Base-by-base conservation (phyloP, 2,797 vertebrate genomes). In the Siniperca obscura region DNA sequence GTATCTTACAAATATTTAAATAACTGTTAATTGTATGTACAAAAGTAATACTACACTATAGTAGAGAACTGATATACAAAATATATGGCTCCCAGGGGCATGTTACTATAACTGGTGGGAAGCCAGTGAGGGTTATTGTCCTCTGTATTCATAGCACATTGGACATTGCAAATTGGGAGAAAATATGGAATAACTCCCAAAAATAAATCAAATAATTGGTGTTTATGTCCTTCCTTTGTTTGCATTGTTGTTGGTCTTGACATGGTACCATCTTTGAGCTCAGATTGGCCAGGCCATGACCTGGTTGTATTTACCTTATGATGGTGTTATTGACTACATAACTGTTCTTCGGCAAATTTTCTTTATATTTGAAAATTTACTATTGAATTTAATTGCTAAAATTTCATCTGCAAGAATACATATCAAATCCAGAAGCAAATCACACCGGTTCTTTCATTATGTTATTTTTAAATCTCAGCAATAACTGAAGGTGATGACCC, bases 401-500 rank as follows among this genome's bases (percentile, higher is more conserved):
- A 25, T n/a, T 40, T 48, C 1, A 40, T 3, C 16, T n/a, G 6
- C 13, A 27, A n/a, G 4, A 17, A 10, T 0, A 10, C 1, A 44
- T 6, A n/a, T 27, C 7, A 16, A 25, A 48, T 2, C 5, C n/a
- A 48, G 7, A 42, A 74, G 64, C n/a, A 21, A 25, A 57, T 14
- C 2, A 2, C 17, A 36, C 3, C n/a, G 10, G 25, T 36, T 22
- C 53, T 81, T 85, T 46, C 27, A 48, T 78, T 74, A 38, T 80
- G 53, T 59, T 48, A 42, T 36, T 64, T 70, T 19, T 27, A 44
- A 48, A 22, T 68, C 22, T 52, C 13, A 16, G 16, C 8, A 46
- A n/a, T 14, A 27, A 56, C 30, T 68, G 16, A 25, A 34, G 30
- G n/a, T 36, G 59, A 59, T 69, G 57, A 87, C 11, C 69, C 50